Evolutionary conservation across 2,113 vertebrate genomes (phyloP), one percentile per base, ranked within the genome.

Genomic region (Megaleporinus macrocephalus): DNA sequence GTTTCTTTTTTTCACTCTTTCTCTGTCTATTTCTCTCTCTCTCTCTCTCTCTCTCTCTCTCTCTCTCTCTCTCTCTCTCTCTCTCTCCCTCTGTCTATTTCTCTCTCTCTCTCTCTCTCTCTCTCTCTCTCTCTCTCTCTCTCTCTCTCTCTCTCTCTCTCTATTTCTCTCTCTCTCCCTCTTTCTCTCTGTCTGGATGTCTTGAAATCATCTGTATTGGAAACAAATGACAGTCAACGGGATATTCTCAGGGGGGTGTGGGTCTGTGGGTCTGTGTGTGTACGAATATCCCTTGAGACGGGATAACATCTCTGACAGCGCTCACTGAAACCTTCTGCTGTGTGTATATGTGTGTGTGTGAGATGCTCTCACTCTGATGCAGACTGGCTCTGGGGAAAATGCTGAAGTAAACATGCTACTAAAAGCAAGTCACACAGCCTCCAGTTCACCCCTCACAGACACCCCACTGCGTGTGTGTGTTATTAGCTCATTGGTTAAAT

Each of bases 351-450:
- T 65, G 26, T 65, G 26, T 30, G 2, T 65, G 65, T 68, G 20
- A 36, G 29, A 41, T 20, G 65, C 16, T 68, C 18, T 68, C 65
- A 36, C 29, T 68, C 33, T 36, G 18, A 68, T 33, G 16, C 30
- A 68, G 65, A 68, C 65, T 68, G 65, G 41, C 41, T 22, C 33
- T 68, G 65, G 18, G 33, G 65, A 41, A 36, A 36, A 65, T 36
- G 65, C 15, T 68, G 65, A 68, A 68, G 30, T 68, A 68, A 68
- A 68, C 65, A 68, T 36, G 30, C 65, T 29, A 68, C 65, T 66
- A 30, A 68, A 68, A 41, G 30, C 26, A 65, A 65, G 26, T 65
- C 26, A 36, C 63, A 22, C 65, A 68, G 65, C 65, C 33, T 14
- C 33, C 30, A 68, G 65, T 68, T 30, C 65, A 68, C n/a, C 55